These are phyloP conservation scores for Nettapus auritus DNA, from an alignment of 2,113 vertebrate genomes.

Conservation along the genomic window DNA sequence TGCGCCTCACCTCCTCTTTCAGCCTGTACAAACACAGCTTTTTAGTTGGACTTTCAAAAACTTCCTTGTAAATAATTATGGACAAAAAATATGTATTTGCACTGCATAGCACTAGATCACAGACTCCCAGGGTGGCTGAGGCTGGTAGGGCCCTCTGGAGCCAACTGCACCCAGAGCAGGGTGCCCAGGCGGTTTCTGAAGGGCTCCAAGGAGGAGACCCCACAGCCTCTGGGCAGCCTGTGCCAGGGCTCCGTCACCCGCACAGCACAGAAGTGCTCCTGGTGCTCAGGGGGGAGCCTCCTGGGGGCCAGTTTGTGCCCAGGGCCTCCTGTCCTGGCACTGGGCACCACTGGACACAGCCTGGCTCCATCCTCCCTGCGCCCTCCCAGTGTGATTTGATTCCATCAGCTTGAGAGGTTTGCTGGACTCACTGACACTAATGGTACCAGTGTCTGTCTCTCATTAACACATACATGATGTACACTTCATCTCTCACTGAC, in stretches of 20 bases:
- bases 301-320: neutral
- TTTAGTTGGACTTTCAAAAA: neutral
- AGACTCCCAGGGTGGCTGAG: neutral
- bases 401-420: neutral
- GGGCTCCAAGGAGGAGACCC: neutral
- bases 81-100: neutral
- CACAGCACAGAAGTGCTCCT: neutral
- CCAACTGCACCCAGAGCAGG: neutral
- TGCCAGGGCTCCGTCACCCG: neutral
- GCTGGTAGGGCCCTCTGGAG: neutral
- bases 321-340: neutral
- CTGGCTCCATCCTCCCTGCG: neutral
- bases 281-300: neutral
- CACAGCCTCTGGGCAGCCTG: neutral
- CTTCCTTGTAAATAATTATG: neutral
- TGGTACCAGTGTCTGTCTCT: fast-evolving
- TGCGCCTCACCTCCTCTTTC: neutral
- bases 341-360: neutral
- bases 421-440: neutral
- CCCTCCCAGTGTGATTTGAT: neutral
- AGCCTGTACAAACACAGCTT: neutral
- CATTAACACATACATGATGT: neutral
- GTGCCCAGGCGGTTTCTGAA: neutral
- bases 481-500: neutral
- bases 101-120: neutral